Base-by-base conservation (phyloP, 2,888 invertebrate species). In the Cheilosia soror region DNA sequence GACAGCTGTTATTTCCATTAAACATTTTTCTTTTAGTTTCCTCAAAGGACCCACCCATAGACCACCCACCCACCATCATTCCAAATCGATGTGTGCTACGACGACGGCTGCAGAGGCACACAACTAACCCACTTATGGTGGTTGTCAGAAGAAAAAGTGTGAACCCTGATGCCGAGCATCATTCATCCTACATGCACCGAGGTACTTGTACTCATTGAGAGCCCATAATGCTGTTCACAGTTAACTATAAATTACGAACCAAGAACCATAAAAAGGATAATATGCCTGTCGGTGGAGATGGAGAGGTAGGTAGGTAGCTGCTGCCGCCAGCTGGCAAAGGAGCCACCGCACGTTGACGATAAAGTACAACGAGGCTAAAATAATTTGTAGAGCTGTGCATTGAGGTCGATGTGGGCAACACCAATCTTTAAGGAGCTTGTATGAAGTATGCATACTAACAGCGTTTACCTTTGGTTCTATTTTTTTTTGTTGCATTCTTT, bases 1-100 rank as follows among this genome's bases (percentile, higher is more conserved):
- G 87, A 87, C 88, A 88, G 87, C 88, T 88, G 88, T 82, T 87
- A 85, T 79, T 85, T 87, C 87, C 87, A 87, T 87, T 88, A 87
- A 78, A 82, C 82, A 86, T 83, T 83, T 87, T 80, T 81, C 81
- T 81, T 72, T 44, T 42, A 13, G 53, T 29, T 63, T 76, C 66
- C 58, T 25, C 65, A 15, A 49, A 76, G 49, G 53, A 33, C 33
- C 37, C 37, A 37, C 58, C 47, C 47, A 55, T 20, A 20, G 20
- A 20, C 33, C 3, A 33, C 33, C 37, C 37, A 37, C 58, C 47
- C 47, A 55, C 15, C 63, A 66, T 72, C 80, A 66, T 66, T 66
- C 40, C 47, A 82, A 76, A 72, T 78, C 82, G 66, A 77, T 77
- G 77, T 69, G 57, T 29, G 40, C 13, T 11, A 6, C 29, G 33